Evolutionary conservation across 2,888 invertebrate species (phyloP).

Genomic region (Antheraea yamamai): DNA sequence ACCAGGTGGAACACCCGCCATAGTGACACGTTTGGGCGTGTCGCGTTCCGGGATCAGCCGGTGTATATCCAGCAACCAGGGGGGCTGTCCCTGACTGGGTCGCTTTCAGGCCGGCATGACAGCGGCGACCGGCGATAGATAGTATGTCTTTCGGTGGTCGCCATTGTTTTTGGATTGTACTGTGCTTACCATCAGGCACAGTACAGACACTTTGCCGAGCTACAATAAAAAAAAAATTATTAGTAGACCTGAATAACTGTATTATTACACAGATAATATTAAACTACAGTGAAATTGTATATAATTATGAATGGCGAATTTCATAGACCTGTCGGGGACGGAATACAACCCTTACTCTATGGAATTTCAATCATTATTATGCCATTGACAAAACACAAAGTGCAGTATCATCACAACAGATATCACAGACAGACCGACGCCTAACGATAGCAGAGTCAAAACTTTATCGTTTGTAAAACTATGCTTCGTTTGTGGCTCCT

Average conservation of each 20-base stretch:
- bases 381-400: conserved; percentile 43
- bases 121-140: no score
- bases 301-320: conserved; percentile 57
- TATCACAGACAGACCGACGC: conserved; percentile 61
- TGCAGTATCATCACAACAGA: conserved; percentile 39
- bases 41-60: no score
- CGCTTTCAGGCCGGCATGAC: no score
- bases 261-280: conserved; percentile 17
- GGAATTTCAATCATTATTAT: conserved; percentile 52
- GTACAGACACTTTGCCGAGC: no score
- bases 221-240: no score
- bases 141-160: no score
- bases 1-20: no score
- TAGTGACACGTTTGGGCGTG: no score
- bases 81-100: no score
- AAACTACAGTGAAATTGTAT: conserved; percentile 49
- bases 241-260: background rate
- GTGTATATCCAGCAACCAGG: no score
- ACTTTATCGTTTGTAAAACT: background rate
- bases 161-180: no score
- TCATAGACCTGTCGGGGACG: conserved; percentile 31
- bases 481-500: background rate
- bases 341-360: conserved; percentile 46
- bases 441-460: conserved; percentile 34
- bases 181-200: no score